These are phyloP conservation scores for Phrynocephalus guinanensis DNA, from an alignment of 2,797 vertebrate species.

Conservation along the genomic window DNA sequence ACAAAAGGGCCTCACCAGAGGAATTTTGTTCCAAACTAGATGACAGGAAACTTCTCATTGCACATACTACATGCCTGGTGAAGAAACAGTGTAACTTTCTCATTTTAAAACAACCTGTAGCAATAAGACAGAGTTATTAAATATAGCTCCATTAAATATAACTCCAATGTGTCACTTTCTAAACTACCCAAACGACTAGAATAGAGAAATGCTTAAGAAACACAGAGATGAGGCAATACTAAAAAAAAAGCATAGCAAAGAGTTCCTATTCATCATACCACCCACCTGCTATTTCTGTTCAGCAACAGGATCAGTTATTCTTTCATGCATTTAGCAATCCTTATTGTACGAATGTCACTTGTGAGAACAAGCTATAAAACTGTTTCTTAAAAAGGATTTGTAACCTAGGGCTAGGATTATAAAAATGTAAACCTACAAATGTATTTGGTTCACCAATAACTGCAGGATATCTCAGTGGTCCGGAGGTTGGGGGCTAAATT, in stretches of 20 bases:
- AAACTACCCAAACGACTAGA: neutral
- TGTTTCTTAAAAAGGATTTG: neutral
- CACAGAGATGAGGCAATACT: neutral
- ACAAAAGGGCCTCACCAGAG: no score
- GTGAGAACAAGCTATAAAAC: neutral
- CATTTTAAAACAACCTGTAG: neutral
- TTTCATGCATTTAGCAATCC: conserved; percentile 10
- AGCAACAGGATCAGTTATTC: conserved; percentile 14
- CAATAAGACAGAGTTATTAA: neutral
- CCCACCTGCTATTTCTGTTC: neutral
- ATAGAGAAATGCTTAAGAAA: neutral
- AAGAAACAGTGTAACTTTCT: neutral
- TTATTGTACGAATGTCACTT: neutral
- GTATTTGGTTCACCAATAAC: neutral
- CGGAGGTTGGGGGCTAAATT: no score
- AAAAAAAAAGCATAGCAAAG: neutral
- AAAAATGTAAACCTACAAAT: neutral
- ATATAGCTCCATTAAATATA: neutral
- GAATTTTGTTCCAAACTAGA: no score
- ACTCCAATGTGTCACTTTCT: neutral
- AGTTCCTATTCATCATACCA: neutral
- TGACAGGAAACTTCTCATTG: neutral
- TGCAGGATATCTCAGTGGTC: no score
- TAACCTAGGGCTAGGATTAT: neutral
- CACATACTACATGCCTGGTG: neutral